Percentiles rank a stretch among this genome's conserved stretches.
These are phyloP conservation scores for Tenthredo notha DNA, from an alignment of 2,888 invertebrate species.

Conservation along the genomic window DNA sequence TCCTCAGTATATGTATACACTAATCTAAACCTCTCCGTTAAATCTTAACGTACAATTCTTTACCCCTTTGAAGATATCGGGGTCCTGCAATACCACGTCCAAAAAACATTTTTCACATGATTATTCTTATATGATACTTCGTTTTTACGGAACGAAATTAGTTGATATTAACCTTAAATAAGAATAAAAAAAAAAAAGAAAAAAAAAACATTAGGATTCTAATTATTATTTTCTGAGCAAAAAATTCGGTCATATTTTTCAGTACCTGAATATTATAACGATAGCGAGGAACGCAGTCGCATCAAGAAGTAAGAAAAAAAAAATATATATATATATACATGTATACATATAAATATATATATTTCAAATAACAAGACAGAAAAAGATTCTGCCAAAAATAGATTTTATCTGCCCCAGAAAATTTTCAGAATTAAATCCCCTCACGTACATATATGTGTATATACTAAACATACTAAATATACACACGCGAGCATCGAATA, in stretches of 20 bases:
- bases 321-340: background rate
- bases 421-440: conserved; percentile 38
- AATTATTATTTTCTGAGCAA: background rate
- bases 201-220: background rate
- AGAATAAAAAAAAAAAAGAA: background rate
- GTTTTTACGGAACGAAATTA: background rate
- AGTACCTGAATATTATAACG: background rate
- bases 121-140: background rate
- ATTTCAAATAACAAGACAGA: conserved; percentile 11
- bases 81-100: background rate
- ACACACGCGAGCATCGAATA: background rate
- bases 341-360: background rate
- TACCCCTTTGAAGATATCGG: background rate
- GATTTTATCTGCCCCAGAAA: conserved; percentile 42
- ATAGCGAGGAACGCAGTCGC: background rate
- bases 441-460: conserved; percentile 2
- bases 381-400: conserved; percentile 25
- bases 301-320: background rate
- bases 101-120: background rate
- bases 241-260: background rate
- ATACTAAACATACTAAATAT: background rate
- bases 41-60: background rate
- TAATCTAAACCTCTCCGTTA: background rate
- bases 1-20: background rate
- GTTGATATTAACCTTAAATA: background rate